These are phyloP conservation scores for Polypterus bichir DNA, from an alignment of 2,113 vertebrate species.

Conservation along the genomic window DNA sequence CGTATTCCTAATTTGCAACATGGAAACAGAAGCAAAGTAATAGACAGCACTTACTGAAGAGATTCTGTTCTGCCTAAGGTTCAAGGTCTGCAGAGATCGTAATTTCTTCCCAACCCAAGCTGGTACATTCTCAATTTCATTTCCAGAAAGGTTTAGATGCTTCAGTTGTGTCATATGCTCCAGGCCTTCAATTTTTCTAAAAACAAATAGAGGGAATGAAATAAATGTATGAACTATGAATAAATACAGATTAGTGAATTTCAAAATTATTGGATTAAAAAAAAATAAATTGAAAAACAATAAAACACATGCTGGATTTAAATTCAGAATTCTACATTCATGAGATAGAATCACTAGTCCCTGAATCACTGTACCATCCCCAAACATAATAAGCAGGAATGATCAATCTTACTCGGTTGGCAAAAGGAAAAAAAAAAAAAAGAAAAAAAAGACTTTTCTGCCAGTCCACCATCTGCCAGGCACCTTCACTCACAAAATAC, in stretches of 20 bases:
- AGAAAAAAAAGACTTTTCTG: too few relatives aligned
- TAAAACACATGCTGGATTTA: too few relatives aligned
- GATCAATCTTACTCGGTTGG: neutral
- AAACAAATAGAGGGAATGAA: constrained; percentile 20
- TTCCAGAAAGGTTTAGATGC: constrained; percentile 62
- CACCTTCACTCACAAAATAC: too few relatives aligned
- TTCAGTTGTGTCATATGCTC: constrained; percentile 64
- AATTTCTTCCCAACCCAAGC: constrained; percentile 67
- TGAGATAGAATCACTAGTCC: too few relatives aligned
- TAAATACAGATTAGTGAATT: neutral
- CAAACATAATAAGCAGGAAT: too few relatives aligned
- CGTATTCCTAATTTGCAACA: too few relatives aligned
- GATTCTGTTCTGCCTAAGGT: constrained; percentile 57
- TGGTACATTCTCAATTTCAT: constrained; percentile 68
- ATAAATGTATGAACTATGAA: neutral
- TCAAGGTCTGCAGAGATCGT: constrained; percentile 49
- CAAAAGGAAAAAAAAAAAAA: neutral
- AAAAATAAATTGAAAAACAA: neutral
- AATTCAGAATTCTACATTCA: too few relatives aligned
- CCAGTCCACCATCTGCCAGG: too few relatives aligned
- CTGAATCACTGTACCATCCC: too few relatives aligned
- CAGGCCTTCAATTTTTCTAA: constrained; percentile 73
- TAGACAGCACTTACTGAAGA: constrained; percentile 51
- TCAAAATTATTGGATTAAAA: neutral
- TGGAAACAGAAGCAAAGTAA: neutral